Evolutionary conservation across 2,888 invertebrate species (phyloP).

Genomic region (Pyrrhia umbra): DNA sequence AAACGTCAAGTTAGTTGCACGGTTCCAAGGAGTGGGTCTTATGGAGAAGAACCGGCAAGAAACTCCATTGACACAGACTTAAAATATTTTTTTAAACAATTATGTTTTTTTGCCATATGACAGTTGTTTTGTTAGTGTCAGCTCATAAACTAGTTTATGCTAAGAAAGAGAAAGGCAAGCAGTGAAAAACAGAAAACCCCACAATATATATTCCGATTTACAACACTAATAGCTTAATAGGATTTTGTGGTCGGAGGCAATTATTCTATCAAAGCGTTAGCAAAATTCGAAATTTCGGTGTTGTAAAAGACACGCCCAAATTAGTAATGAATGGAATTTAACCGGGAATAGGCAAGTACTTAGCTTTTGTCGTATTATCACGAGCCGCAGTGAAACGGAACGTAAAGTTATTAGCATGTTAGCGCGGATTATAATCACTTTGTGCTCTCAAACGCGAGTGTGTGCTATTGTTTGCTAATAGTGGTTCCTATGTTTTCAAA

Average conservation of each 20-base stretch:
- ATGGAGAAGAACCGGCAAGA: no score
- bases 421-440: constrained; percentile 1
- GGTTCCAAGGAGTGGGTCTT: no score
- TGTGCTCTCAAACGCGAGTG: constrained; percentile 3
- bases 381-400: constrained; percentile 6
- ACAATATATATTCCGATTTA: neutral
- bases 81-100: no score
- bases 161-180: no score
- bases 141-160: no score
- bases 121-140: no score
- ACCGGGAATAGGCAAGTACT: constrained; percentile 4
- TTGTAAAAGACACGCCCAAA: constrained; percentile 7
- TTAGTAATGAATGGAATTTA: constrained; percentile 32
- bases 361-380: constrained; percentile 16
- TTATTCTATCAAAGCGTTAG: constrained; percentile 5
- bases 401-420: constrained; percentile 3
- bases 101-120: no score
- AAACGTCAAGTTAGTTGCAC: no score
- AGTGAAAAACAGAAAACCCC: no score
- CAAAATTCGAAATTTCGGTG: neutral
- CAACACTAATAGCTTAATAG: neutral
- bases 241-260: neutral
- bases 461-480: neutral
- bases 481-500: neutral
- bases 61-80: no score